These are phyloP conservation scores for Yponomeuta cagnagella DNA, from an alignment of 2,888 invertebrate genomes.

Conservation along the genomic window DNA sequence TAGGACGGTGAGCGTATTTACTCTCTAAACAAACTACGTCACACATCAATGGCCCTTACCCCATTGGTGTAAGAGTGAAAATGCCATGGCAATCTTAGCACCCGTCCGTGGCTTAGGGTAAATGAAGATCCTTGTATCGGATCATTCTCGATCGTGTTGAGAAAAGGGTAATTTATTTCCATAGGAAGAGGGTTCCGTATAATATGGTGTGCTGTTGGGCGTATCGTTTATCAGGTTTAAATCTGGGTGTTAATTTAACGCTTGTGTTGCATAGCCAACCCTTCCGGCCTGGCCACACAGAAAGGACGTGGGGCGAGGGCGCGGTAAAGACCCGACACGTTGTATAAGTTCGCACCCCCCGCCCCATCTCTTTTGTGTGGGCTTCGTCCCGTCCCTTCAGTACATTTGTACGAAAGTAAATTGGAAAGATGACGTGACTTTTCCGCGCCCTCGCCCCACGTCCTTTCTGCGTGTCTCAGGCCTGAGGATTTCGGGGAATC, in stretches of 20 bases:
- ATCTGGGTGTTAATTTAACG: not conserved
- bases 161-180: slow-evolving; percentile 7
- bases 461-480: too few species aligned
- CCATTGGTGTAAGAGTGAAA: not conserved
- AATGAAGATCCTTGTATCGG: slow-evolving; percentile 3
- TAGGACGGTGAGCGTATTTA: not conserved
- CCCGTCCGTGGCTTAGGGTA: not conserved
- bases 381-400: too few species aligned
- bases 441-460: too few species aligned
- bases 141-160: slow-evolving; percentile 4
- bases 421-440: too few species aligned
- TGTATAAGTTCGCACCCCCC: too few species aligned
- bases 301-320: too few species aligned
- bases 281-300: too few species aligned
- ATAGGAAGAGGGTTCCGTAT: not conserved
- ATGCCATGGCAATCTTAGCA: not conserved
- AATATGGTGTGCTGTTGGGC: not conserved
- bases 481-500: too few species aligned
- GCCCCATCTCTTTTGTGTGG: too few species aligned
- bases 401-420: too few species aligned
- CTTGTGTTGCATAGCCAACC: too few species aligned
- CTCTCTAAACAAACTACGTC: not conserved
- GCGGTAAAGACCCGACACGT: too few species aligned
- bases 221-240: not conserved
- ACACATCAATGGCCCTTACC: not conserved